Conservation (phyloP, 1,140 invertebrate species). For the Leptoteleia sp. region DNA sequence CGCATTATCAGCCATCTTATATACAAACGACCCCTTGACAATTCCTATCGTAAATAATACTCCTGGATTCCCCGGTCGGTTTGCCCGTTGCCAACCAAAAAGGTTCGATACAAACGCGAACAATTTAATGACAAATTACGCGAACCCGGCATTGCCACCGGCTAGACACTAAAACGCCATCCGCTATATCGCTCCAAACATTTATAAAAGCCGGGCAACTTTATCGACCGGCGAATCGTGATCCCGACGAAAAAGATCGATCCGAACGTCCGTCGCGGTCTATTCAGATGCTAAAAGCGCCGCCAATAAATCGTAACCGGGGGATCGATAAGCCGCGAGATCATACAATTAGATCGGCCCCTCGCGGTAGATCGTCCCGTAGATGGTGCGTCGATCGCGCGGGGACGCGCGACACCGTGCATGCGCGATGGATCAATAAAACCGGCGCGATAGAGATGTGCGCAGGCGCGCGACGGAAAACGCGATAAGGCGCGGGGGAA, state of each 20-base stretch:
- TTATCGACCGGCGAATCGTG: slow-evolving; percentile 48
- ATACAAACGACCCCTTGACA: background rate
- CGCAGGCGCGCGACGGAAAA: slow-evolving; percentile 33
- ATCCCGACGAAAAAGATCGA: slow-evolving; percentile 27
- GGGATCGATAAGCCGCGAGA: slow-evolving; percentile 51
- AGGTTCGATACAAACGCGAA: slow-evolving; percentile 12
- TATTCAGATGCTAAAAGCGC: slow-evolving; percentile 49
- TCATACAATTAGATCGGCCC: slow-evolving; percentile 62
- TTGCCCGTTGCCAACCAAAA: background rate
- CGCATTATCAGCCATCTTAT: too few species aligned
- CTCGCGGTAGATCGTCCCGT: slow-evolving; percentile 33
- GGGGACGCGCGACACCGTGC: slow-evolving; percentile 18
- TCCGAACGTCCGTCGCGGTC: slow-evolving; percentile 26
- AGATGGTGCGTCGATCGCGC: slow-evolving; percentile 46
- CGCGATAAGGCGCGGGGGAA: slow-evolving; percentile 52
- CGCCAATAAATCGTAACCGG: slow-evolving; percentile 47
- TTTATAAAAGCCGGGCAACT: slow-evolving; percentile 38
- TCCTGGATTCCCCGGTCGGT: background rate
- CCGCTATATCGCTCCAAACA: slow-evolving; percentile 24
- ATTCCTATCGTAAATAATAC: slow-evolving; percentile 8
- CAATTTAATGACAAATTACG: slow-evolving; percentile 36
- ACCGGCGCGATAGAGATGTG: slow-evolving; percentile 64
- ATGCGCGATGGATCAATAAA: slow-evolving; percentile 62
- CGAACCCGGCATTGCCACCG: background rate
- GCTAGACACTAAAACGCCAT: background rate